Conservation (phyloP, 2,113 vertebrate genomes). For the Lepisosteus osseus region DNA sequence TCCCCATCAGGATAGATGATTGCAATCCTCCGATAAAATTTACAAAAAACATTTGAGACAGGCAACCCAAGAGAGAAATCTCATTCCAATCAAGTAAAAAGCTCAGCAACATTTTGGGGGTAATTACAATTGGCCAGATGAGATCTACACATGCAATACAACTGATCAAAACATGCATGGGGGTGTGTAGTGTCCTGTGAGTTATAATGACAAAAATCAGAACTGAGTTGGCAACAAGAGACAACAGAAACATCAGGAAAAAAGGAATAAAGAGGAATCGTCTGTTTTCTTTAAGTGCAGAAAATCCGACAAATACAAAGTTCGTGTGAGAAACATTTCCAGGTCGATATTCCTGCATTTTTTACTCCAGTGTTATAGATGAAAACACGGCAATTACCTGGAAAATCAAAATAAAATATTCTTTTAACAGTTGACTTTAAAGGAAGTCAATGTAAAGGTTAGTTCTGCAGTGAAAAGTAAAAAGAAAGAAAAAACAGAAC, state of each 20-base stretch:
- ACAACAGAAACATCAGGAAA: slow-evolving; percentile 30
- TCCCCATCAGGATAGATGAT: not conserved
- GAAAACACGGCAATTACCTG: not conserved
- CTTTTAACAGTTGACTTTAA: no score
- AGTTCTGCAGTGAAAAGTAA: no score
- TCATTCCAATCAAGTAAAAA: slow-evolving; percentile 19
- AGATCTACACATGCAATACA: slow-evolving; percentile 40
- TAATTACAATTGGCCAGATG: slow-evolving; percentile 15
- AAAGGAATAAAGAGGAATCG: slow-evolving; percentile 21
- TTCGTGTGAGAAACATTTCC: slow-evolving; percentile 28
- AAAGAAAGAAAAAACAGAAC: no score
- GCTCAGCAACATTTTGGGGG: slow-evolving; percentile 26
- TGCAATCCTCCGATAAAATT: slow-evolving; percentile 9
- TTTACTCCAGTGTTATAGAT: not conserved
- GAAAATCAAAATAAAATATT: not conserved
- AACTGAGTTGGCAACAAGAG: slow-evolving; percentile 23
- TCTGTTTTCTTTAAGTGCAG: slow-evolving; percentile 24
- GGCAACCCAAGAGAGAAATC: slow-evolving; percentile 31
- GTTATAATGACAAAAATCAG: slow-evolving; percentile 30
- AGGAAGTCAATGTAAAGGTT: no score
- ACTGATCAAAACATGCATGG: slow-evolving; percentile 46
- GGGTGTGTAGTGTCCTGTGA: slow-evolving; percentile 35
- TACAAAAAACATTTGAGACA: slow-evolving; percentile 49
- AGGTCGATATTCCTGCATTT: slow-evolving; percentile 12
- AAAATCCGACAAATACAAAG: slow-evolving; percentile 27